Evolutionary conservation across 2,888 invertebrate species (phyloP).

Genomic region (Zhengitettix transpicula): DNA sequence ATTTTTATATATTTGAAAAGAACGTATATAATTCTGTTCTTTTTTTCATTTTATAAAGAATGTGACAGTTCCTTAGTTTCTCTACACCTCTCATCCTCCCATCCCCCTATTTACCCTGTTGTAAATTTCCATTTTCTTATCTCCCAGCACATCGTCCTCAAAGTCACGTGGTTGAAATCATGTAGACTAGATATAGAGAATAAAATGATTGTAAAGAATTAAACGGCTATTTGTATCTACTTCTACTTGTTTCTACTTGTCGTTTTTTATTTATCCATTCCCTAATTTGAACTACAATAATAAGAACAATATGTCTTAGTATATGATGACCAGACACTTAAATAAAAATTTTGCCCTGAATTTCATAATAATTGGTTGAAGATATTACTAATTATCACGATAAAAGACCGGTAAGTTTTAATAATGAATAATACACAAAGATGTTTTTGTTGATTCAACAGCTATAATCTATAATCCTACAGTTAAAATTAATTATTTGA

Average conservation of each 20-base stretch:
- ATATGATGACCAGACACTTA: too few species aligned
- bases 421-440: too few species aligned
- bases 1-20: background rate
- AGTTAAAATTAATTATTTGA: too few species aligned
- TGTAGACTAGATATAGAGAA: constrained; percentile 7
- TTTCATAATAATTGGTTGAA: too few species aligned
- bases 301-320: too few species aligned
- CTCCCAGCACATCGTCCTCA: background rate
- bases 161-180: constrained; percentile 7
- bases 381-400: too few species aligned
- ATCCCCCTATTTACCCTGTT: background rate
- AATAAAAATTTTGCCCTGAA: too few species aligned
- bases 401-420: too few species aligned
- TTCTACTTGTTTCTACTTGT: background rate
- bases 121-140: background rate
- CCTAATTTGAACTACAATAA: background rate
- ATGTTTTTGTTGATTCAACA: too few species aligned
- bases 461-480: too few species aligned
- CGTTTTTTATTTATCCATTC: background rate
- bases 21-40: background rate
- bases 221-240: background rate
- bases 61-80: constrained; percentile 5
- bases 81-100: background rate
- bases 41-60: constrained; percentile 4
- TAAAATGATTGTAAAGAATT: constrained; percentile 8